These are phyloP conservation scores for Phylloscopus collybita DNA, from an alignment of 2,797 vertebrate species.

Conservation along the genomic window DNA sequence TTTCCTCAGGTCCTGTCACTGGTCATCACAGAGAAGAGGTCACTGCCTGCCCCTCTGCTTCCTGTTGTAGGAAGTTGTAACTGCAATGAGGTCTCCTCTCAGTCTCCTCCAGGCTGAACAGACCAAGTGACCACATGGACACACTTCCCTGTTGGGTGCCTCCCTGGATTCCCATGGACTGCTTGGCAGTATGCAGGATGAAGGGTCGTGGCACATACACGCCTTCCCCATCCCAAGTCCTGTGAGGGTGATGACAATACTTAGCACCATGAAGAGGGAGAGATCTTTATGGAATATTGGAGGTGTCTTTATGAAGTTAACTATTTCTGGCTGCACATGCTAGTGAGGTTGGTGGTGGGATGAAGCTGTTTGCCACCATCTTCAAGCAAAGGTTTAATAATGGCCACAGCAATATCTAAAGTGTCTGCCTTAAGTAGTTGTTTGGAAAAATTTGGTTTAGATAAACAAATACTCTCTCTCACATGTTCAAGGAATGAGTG, in stretches of 20 bases:
- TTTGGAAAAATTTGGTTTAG: background rate
- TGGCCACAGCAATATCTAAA: background rate
- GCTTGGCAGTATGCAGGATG: background rate
- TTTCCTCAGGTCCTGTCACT: background rate
- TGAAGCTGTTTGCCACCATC: background rate
- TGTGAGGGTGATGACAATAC: background rate
- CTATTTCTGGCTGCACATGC: rapidly evolving
- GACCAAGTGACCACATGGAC: no score
- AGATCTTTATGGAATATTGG: background rate
- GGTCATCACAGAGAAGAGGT: background rate
- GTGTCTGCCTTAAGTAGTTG: background rate
- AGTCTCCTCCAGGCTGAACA: background rate
- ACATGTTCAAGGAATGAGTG: background rate
- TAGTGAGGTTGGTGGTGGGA: background rate
- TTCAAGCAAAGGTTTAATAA: background rate
- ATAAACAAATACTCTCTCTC: background rate
- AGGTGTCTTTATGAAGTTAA: background rate
- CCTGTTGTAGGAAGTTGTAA: background rate
- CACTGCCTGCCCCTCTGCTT: background rate
- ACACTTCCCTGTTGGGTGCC: rapidly evolving
- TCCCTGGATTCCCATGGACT: background rate
- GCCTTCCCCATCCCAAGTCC: background rate
- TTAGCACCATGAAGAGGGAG: background rate
- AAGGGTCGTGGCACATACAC: rapidly evolving
- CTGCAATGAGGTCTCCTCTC: background rate